These are phyloP conservation scores for Lycodopsis pacificus DNA, from an alignment of 2,797 vertebrate species.

Conservation along the genomic window DNA sequence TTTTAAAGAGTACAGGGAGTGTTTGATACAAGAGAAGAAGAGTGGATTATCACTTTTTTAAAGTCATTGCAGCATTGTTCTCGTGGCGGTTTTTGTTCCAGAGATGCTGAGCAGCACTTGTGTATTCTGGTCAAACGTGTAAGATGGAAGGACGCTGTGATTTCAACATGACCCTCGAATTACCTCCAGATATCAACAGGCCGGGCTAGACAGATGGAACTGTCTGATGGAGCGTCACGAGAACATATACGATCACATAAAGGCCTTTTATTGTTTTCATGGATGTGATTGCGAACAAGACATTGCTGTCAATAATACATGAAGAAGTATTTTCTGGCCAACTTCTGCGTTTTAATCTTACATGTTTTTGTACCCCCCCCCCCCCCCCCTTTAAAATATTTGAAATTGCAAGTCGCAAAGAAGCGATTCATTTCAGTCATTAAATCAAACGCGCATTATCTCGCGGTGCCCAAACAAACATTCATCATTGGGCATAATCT, in stretches of 20 bases:
- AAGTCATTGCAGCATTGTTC: neutral
- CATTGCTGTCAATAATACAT: conserved; percentile 44
- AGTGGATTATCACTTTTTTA: neutral
- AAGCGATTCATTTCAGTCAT: conserved; percentile 73
- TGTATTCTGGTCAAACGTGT: neutral
- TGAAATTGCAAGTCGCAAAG: conserved; percentile 60
- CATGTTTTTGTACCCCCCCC: conserved; percentile 17
- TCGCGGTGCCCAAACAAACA: conserved; percentile 67
- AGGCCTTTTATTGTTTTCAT: neutral
- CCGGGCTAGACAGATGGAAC: neutral
- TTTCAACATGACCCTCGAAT: neutral
- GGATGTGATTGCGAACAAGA: conserved; percentile 32
- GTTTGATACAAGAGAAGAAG: neutral
- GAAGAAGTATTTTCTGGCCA: conserved; percentile 31
- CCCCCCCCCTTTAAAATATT: conserved; percentile 18
- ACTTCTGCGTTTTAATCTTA: conserved; percentile 44
- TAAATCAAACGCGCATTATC: conserved; percentile 74
- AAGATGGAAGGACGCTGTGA: neutral
- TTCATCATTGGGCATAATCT: conserved; percentile 76
- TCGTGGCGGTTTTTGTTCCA: neutral
- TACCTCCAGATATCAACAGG: neutral
- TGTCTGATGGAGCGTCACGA: too few species aligned
- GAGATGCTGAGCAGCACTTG: neutral
- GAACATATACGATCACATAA: neutral
- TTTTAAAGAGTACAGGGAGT: neutral